These are phyloP conservation scores for Andrena hattorfiana DNA, from an alignment of 2,888 invertebrate species.

Conservation along the genomic window DNA sequence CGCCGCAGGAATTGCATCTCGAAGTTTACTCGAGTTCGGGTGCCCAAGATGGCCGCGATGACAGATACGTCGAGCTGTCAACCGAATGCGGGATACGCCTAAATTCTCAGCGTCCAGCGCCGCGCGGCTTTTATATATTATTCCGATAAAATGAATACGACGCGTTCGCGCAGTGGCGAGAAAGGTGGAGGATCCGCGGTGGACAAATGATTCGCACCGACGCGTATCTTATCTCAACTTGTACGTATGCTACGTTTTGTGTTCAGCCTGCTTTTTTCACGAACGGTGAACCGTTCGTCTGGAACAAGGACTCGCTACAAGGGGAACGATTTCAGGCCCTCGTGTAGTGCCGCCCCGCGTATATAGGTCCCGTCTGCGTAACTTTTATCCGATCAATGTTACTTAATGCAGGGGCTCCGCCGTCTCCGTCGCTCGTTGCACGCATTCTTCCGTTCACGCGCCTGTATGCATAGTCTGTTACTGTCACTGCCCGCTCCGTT, in stretches of 20 bases:
- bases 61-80: slow-evolving; percentile 76
- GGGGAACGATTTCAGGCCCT: slow-evolving; percentile 25
- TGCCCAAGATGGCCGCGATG: slow-evolving; percentile 71
- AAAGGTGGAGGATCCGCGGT: slow-evolving; percentile 57
- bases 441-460: background rate
- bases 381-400: slow-evolving; percentile 12
- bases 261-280: slow-evolving; percentile 55
- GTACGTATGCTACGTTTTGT: slow-evolving; percentile 65
- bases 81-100: slow-evolving; percentile 79
- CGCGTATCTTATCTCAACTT: slow-evolving; percentile 58
- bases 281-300: slow-evolving; percentile 22
- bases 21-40: slow-evolving; percentile 50
- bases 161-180: slow-evolving; percentile 49
- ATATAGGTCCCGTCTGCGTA: slow-evolving; percentile 19
- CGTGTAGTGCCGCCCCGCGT: background rate
- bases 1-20: slow-evolving; percentile 49
- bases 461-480: background rate
- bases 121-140: slow-evolving; percentile 14
- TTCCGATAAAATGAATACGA: slow-evolving; percentile 55
- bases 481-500: background rate
- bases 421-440: background rate
- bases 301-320: slow-evolving; percentile 21
- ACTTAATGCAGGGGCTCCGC: background rate
- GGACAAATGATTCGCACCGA: slow-evolving; percentile 46
- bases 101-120: slow-evolving; percentile 61